phyloP scores from a whole-genome alignment of 2,888 invertebrate species.

The Leucoma salicis region DNA sequence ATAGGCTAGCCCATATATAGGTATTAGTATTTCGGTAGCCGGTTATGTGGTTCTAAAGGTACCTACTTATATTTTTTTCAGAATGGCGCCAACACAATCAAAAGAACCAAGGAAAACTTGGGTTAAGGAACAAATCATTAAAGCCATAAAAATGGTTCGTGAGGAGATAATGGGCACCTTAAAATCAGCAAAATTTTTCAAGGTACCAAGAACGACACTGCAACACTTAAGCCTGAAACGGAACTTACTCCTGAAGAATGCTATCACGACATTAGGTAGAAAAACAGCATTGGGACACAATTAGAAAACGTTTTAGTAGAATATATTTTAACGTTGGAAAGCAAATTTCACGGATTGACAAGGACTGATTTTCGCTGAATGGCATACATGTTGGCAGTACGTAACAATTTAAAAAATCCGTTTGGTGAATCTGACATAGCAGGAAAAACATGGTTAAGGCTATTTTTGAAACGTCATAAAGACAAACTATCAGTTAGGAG shows the following conservation, averaged over 20 bases:
- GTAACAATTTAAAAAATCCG: slow-evolving; percentile 7
- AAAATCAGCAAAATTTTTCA: background rate
- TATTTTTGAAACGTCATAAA: slow-evolving; percentile 28
- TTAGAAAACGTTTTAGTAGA: slow-evolving; percentile 11
- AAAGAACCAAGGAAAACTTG: background rate
- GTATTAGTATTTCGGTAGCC: background rate
- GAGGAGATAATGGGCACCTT: background rate
- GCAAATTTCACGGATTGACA: slow-evolving; percentile 16
- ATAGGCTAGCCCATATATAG: background rate
- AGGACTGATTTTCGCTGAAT: slow-evolving; percentile 9
- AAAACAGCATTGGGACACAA: background rate
- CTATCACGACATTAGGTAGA: background rate
- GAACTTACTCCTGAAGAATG: background rate
- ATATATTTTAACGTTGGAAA: slow-evolving; percentile 13
- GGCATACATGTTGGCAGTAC: slow-evolving; percentile 4
- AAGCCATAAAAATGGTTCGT: background rate
- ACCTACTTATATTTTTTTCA: background rate
- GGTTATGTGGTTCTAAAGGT: background rate
- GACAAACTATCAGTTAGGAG: slow-evolving; percentile 22
- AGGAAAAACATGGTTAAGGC: slow-evolving; percentile 13
- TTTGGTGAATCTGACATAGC: slow-evolving; percentile 13
- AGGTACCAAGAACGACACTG: background rate
- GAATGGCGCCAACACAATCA: background rate
- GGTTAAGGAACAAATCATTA: background rate
- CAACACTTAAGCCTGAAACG: background rate